Conservation (phyloP, 2,888 invertebrate species). For the Eristalis tenax region DNA sequence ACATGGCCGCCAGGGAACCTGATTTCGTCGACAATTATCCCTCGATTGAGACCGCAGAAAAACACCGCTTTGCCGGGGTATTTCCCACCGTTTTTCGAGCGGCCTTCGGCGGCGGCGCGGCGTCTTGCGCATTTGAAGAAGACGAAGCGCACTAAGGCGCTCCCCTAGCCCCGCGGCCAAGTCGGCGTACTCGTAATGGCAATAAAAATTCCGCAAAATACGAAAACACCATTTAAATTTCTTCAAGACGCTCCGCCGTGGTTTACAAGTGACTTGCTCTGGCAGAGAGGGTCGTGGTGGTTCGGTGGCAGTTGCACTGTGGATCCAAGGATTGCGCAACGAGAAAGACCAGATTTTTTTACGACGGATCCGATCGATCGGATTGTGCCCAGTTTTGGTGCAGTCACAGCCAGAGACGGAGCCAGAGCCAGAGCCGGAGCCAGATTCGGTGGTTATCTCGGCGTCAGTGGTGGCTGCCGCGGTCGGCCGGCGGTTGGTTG, state of each 20-base stretch:
- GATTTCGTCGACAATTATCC: background rate
- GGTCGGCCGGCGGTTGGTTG: background rate
- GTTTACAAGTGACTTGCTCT: slow-evolving; percentile 25
- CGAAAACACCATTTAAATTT: slow-evolving; percentile 61
- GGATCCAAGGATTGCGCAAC: slow-evolving; percentile 63
- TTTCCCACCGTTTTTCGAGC: background rate
- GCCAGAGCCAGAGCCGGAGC: background rate
- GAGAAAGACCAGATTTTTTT: slow-evolving; percentile 50
- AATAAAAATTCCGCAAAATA: slow-evolving; percentile 63
- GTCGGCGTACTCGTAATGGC: slow-evolving; percentile 26
- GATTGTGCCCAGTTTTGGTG: slow-evolving; percentile 58
- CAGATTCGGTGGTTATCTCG: background rate
- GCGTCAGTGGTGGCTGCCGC: slow-evolving; percentile 34
- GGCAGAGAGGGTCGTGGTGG: background rate
- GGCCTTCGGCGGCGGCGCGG: background rate
- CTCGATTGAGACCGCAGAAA: slow-evolving; percentile 9
- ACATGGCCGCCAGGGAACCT: slow-evolving; percentile 5
- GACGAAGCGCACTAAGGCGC: background rate
- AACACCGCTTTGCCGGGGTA: background rate
- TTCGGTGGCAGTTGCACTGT: slow-evolving; percentile 8
- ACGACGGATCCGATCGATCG: slow-evolving; percentile 25
- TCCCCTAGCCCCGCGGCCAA: background rate
- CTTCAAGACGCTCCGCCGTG: slow-evolving; percentile 43
- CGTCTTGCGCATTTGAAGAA: slow-evolving; percentile 6
- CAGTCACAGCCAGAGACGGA: slow-evolving; percentile 4